Conservation (phyloP, 1,140 invertebrate genomes). For the Nixonia krombeini region DNA sequence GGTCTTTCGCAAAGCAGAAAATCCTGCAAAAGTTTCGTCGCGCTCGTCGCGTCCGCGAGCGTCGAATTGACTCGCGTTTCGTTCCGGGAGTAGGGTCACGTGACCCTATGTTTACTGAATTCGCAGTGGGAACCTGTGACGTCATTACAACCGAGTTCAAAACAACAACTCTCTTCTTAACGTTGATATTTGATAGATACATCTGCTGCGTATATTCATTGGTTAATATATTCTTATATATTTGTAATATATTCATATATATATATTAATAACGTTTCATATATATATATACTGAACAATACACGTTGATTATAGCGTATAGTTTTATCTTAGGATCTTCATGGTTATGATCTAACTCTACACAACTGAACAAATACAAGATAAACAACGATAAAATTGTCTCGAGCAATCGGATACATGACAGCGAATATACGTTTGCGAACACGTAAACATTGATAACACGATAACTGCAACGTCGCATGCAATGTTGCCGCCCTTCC, state of each 20-base stretch:
- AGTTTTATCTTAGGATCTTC: slow-evolving; percentile 50
- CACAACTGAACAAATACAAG: not conserved
- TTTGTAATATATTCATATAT: too few relatives aligned
- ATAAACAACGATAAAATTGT: slow-evolving; percentile 29
- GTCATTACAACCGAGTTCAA: too few relatives aligned
- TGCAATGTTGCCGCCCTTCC: too few relatives aligned
- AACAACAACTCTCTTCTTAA: too few relatives aligned
- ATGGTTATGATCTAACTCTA: not conserved
- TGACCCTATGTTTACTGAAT: slow-evolving; percentile 60
- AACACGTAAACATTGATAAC: slow-evolving; percentile 1
- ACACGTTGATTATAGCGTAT: too few relatives aligned
- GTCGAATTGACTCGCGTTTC: slow-evolving; percentile 71
- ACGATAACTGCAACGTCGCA: too few relatives aligned
- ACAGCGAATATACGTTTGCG: slow-evolving; percentile 27
- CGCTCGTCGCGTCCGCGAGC: slow-evolving; percentile 48
- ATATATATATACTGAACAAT: too few relatives aligned
- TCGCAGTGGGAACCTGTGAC: slow-evolving; percentile 51
- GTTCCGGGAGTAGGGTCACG: slow-evolving; percentile 66
- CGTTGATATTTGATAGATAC: not conserved
- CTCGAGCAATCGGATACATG: slow-evolving; percentile 50
- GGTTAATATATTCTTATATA: slow-evolving; percentile 5
- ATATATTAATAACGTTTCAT: too few relatives aligned
- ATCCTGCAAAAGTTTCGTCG: slow-evolving; percentile 21
- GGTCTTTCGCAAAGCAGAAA: not conserved
- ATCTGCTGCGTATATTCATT: slow-evolving; percentile 8